Evolutionary conservation across 1,140 invertebrate species (phyloP), one percentile per base, ranked within the genome.

Genomic region (Parasteatoda tepidariorum): DNA sequence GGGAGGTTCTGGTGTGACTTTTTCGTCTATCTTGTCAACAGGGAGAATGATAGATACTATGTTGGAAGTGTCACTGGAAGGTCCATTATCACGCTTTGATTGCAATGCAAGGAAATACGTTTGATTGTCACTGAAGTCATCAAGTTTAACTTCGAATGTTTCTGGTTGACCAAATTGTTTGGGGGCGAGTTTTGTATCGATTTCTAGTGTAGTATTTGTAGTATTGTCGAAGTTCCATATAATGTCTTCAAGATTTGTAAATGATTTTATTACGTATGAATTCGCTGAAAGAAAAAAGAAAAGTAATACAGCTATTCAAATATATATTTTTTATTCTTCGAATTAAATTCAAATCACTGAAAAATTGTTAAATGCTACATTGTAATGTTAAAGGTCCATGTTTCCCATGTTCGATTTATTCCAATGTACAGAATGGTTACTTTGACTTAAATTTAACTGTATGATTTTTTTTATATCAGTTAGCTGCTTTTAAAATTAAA

Each of bases 41-140:
- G 79, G 70, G 11, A 83, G 5, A n/a, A 55, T 31, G 26, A 83
- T 18, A 31, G 48, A n/a, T 5, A 64, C n/a, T 4, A 74, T n/a
- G 41, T 54, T 73, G 3, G 79, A 83, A 9, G 26, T 22, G 9
- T 83, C 41, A 9, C 79, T 55, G 2, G 9, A 7, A 54, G n/a
- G n/a, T 2, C 38, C 34, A 3, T 26, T 24, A 1, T 33, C 54
- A 33, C 38, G 70, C 26, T 18, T 5, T 3, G 79, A 11, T 15
- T 22, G 13, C 9, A 83, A 6, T 18, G 68, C 22, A 13, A 83
- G 7, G 18, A 64, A 83, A 61, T 55, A 66, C 7, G 30, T 48
- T 3, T 9, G 33, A 38, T 66, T 30, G 5, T 64, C 33, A 15
- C 38, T 24, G 11, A 41, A 9, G 13, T 82, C 34, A 26, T 24